Conservation (phyloP, 2,888 invertebrate species). For the Caenorhabditis sp. region DNA sequence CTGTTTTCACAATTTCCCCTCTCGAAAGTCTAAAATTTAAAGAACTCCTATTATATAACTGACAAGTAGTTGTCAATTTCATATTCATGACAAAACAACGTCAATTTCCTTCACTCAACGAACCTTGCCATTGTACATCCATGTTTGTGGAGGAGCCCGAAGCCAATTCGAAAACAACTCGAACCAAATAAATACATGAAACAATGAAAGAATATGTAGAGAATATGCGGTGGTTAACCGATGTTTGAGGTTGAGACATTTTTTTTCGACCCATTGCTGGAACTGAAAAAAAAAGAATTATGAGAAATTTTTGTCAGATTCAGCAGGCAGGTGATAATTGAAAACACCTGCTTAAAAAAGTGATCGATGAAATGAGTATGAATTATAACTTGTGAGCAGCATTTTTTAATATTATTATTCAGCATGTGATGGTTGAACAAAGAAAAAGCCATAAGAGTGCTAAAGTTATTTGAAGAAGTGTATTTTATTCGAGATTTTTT, state of each 20-base stretch:
- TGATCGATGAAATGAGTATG: too few relatives aligned
- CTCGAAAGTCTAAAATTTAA: too few relatives aligned
- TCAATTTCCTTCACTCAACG: background rate
- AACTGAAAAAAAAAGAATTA: background rate
- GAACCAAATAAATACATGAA: constrained; percentile 32
- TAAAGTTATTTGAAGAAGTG: too few relatives aligned
- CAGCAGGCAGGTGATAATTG: background rate
- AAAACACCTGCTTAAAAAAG: background rate
- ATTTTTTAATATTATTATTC: too few relatives aligned
- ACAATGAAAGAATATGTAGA: constrained; percentile 29
- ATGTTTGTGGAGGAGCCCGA: constrained; percentile 4
- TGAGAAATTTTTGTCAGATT: too few relatives aligned
- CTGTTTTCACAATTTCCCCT: too few relatives aligned
- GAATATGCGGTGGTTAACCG: constrained; percentile 29
- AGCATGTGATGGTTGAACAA: too few relatives aligned
- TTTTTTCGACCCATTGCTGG: background rate
- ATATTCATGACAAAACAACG: constrained; percentile 1
- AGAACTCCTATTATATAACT: background rate
- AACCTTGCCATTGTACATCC: constrained; percentile 38
- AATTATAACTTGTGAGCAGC: too few relatives aligned
- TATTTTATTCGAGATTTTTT: too few relatives aligned
- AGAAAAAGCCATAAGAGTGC: too few relatives aligned
- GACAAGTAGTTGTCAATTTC: constrained; percentile 3
- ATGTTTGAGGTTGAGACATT: background rate
- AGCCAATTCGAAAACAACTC: constrained; percentile 27